Base-by-base conservation (phyloP, 2,888 invertebrate species). In the Brassicogethes aeneus region DNA sequence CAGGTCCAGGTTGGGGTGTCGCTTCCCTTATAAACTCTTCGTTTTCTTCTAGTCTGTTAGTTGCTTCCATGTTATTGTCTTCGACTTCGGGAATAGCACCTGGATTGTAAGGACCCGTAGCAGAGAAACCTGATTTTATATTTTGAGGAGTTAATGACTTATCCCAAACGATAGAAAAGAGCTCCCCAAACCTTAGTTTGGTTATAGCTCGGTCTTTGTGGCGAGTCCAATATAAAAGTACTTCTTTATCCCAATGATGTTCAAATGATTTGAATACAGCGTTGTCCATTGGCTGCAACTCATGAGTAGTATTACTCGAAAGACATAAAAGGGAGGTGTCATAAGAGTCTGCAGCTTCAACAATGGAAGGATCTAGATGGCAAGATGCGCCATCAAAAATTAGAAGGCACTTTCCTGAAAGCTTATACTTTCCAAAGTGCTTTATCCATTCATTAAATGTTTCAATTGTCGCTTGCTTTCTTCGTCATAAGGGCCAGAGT, bases 231-330 rank as follows among this genome's bases (percentile, higher is more conserved):
- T 54, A 60, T 34, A 43, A 45, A 10, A 59, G 37, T 3, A 61
- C 54, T 51, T 60, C 56, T 31, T 59, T 51, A 44, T 62, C 60
- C 60, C 62, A 64, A 46, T 54, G 52, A 41, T 53, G 44, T 45
- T 61, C 59, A 47, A 56, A 61, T 3, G 56, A 44, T 16, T 51
- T 38, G 47, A 61, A n/a, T 56, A 59, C 56, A 15, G 54, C 38
- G 43, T 62, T 61, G 44, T 59, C 60, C 50, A 63, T 51, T 2
- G 60, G 59, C 41, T 64, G 63, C 1, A 64, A 41, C 38, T 62
- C 59, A 42, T 63, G 61, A 0, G 62, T 64, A 2, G 60, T 63
- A 40, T 65, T 65, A 35, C 56, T 56, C 3, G 62, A 61, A 29
- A 65, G 42, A 44, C 64, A 63, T 31, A 49, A 57, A 13, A 63